Evolutionary conservation across 2,797 vertebrate species (phyloP), one percentile per base, ranked within the genome.

Genomic region (Odontamblyopus lacepedii): DNA sequence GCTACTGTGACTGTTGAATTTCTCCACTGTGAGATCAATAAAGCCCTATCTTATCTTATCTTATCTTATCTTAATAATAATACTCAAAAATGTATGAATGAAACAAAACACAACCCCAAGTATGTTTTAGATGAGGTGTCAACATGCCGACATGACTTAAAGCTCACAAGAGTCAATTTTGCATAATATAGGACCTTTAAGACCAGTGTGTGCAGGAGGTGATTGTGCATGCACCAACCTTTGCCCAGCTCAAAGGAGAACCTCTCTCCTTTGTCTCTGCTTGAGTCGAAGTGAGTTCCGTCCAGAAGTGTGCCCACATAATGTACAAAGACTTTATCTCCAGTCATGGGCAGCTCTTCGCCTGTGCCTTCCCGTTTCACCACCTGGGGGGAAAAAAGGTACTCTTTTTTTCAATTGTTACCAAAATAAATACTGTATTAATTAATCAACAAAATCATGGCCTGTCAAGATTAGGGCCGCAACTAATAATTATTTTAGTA

Each of bases 231-330:
- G 16, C 72, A 87, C 88, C 27, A 90, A 99, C 98, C 97, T 97
- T 98, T 99, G 70, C 97, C 98, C 80, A 99, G 73, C 85, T 98
- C 97, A 77, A 99, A 99, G 11, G 95, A 96, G 86, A 99, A 99
- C 80, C 91, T 97, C 67, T 98, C 96, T 81, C 95, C 44, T 13
- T 48, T 85, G 89, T 97, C 96, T 83, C 96, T 91, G 86, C 98
- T 99, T 4, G 97, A 99, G 85, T 99, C 98, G 76, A 99, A 99
- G 77, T 94, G 95, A 66, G 96, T 96, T 57, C 98, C 97, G 74
- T 99, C 96, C 19, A 96, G 78, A 67, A 99, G 94, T 70, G 95
- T 97, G 23, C 98, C 98, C 2, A 96, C 97, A 82, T 99, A 99
- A 90, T 99, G 98, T 44, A 99, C 97, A 0, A 89, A 96, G 78